These are phyloP conservation scores for Schizopygopsis pylzovi DNA, from an alignment of 2,797 vertebrate species.

Conservation along the genomic window DNA sequence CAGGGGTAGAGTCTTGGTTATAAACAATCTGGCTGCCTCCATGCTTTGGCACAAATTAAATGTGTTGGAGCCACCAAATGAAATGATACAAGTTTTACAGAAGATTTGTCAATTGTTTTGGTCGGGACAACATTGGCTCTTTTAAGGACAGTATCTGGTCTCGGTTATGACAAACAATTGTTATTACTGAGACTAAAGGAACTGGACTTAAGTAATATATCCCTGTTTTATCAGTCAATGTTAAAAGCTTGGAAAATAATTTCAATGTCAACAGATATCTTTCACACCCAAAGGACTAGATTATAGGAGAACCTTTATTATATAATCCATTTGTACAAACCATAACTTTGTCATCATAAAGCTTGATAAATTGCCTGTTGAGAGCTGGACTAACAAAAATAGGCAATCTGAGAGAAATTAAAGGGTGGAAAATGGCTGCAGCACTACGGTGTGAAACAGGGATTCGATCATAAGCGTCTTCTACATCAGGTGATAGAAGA, in stretches of 20 bases:
- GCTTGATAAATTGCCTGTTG: too few relatives aligned
- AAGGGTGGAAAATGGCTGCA: too few relatives aligned
- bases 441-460: too few relatives aligned
- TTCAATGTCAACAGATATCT: neutral
- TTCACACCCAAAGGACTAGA: neutral
- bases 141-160: neutral
- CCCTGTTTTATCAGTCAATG: neutral
- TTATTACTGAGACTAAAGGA: neutral
- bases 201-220: neutral
- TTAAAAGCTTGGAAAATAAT: neutral
- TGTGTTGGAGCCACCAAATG: neutral
- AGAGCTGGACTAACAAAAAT: too few relatives aligned
- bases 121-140: constrained; percentile 1
- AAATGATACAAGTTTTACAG: neutral
- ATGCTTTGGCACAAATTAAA: too few relatives aligned
- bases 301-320: neutral
- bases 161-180: neutral
- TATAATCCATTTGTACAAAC: too few relatives aligned
- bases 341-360: too few relatives aligned
- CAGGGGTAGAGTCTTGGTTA: too few relatives aligned
- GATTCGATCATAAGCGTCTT: neutral
- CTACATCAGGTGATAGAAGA: neutral
- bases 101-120: neutral
- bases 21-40: too few relatives aligned
- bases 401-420: too few relatives aligned